A percentile compares a stretch with the other conserved stretches of the same genome.
Evolutionary conservation across 2,113 vertebrate genomes (phyloP).

Genomic region (Sula dactylatra): DNA sequence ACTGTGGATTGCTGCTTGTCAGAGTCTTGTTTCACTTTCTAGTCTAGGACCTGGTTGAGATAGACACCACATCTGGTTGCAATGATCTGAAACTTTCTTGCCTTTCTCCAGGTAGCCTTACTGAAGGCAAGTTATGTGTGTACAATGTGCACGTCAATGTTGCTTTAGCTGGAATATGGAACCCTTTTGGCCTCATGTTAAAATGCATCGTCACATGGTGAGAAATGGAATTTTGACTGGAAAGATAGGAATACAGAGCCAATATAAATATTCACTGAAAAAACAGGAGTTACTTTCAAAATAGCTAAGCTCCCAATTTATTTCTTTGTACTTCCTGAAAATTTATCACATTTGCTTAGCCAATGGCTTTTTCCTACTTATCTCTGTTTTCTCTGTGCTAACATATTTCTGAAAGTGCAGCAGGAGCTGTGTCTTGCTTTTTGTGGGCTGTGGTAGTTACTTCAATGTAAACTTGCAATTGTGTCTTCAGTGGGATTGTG

Average conservation of each 20-base stretch:
- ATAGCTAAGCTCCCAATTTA: conserved; percentile 16
- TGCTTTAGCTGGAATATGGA: neutral
- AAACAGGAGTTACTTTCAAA: conserved; percentile 45
- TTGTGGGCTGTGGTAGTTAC: neutral
- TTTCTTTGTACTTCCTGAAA: conserved; percentile 53
- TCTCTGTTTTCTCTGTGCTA: conserved; percentile 8
- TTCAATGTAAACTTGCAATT: neutral
- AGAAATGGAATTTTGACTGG: conserved; percentile 19
- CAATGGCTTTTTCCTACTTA: neutral
- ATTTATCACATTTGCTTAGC: neutral
- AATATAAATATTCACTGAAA: conserved; percentile 39
- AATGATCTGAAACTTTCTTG: neutral
- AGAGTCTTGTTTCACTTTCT: neutral
- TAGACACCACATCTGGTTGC: neutral
- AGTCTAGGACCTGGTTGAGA: neutral
- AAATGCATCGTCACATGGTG: neutral
- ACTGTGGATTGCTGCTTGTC: accelerated
- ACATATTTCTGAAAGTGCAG: neutral
- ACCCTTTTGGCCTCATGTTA: neutral
- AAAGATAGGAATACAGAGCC: conserved; percentile 8
- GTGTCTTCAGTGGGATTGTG: neutral
- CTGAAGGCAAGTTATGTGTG: neutral
- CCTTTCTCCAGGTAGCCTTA: neutral
- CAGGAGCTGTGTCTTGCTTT: neutral
- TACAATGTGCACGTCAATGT: neutral